Evolutionary conservation across 2,888 invertebrate species (phyloP).

Genomic region (Papilio demoleus): DNA sequence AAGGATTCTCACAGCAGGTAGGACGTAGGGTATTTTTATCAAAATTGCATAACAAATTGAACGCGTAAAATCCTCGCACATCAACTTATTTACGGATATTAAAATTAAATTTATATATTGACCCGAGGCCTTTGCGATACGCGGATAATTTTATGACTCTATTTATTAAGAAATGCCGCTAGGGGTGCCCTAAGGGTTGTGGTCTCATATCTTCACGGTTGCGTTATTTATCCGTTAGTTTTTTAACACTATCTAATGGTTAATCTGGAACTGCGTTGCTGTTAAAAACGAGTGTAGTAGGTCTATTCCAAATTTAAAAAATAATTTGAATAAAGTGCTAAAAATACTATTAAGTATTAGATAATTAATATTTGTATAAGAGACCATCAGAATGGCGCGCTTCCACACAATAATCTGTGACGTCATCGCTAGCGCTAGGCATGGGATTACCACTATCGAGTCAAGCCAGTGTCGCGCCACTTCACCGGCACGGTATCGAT

Average conservation of each 20-base stretch:
- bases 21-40: conserved; percentile 23
- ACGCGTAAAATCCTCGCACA: conserved; percentile 42
- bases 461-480: too few relatives aligned
- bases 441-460: too few relatives aligned
- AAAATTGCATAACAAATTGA: conserved; percentile 50
- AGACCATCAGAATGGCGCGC: too few relatives aligned
- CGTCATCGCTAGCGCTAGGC: too few relatives aligned
- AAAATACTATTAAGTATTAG: too few relatives aligned
- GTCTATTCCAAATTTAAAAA: too few relatives aligned
- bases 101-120: conserved; percentile 53
- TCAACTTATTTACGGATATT: conserved; percentile 50
- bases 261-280: background rate
- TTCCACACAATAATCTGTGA: too few relatives aligned
- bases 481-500: too few relatives aligned
- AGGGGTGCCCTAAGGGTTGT: conserved; percentile 28
- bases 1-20: conserved; percentile 27
- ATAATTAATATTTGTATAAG: too few relatives aligned
- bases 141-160: conserved; percentile 59
- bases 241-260: background rate
- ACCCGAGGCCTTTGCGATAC: conserved; percentile 48
- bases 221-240: background rate
- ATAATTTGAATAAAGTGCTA: too few relatives aligned
- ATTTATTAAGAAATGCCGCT: conserved; percentile 46
- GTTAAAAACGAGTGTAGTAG: too few relatives aligned
- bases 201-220: background rate